phyloP scores from a whole-genome alignment of 2,113 vertebrate genomes.

The Passer domesticus region DNA sequence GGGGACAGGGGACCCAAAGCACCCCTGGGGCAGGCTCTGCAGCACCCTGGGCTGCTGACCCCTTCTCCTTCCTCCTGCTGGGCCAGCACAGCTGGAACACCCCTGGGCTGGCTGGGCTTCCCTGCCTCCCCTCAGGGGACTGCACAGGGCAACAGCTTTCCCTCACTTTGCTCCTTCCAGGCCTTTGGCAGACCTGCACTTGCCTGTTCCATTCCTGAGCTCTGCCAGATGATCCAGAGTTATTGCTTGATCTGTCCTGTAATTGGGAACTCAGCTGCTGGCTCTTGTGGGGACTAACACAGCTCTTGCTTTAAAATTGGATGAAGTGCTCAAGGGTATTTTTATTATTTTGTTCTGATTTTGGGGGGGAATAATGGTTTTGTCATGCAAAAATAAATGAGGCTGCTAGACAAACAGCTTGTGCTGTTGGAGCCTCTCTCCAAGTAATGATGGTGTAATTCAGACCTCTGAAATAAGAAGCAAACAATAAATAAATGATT shows the following conservation, averaged over 20 bases:
- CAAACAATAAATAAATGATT: conserved; percentile 25
- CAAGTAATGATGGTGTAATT: conserved; percentile 24
- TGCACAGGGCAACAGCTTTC: not conserved
- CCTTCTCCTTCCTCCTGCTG: not conserved
- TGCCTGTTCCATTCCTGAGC: not conserved
- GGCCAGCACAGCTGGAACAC: not conserved
- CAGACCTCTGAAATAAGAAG: not conserved
- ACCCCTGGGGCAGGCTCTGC: not conserved
- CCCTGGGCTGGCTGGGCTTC: not conserved
- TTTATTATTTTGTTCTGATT: not conserved
- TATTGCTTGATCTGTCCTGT: conserved; percentile 21
- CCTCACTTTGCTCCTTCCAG: not conserved
- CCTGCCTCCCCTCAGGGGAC: not conserved
- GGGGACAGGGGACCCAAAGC: not conserved
- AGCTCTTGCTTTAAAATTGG: not conserved
- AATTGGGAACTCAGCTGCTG: not conserved
- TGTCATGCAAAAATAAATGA: not conserved
- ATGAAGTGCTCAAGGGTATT: not conserved
- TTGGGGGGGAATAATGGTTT: not conserved
- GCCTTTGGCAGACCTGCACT: not conserved
- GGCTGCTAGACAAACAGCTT: conserved; percentile 17
- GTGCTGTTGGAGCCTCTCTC: conserved; percentile 29
- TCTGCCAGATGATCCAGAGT: not conserved
- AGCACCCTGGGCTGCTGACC: not conserved
- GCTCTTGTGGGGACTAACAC: not conserved